These are phyloP conservation scores for Euborellia annulipes DNA, from an alignment of 1,140 invertebrate species.

Conservation along the genomic window DNA sequence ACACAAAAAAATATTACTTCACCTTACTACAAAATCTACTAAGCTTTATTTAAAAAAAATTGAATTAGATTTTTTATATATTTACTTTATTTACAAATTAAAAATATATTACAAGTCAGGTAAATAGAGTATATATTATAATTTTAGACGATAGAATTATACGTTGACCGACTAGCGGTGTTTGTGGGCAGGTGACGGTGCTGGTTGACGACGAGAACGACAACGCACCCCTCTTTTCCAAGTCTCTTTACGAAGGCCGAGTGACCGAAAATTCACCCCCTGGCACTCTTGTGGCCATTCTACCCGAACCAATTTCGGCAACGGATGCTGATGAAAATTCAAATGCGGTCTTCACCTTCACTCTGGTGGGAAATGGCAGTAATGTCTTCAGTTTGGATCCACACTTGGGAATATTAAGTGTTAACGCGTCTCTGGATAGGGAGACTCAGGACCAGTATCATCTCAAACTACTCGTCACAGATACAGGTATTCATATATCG, in stretches of 20 bases:
- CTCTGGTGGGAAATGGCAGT: constrained; percentile 53
- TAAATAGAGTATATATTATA: too few species aligned
- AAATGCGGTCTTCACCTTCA: constrained; percentile 60
- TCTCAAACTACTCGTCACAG: constrained; percentile 54
- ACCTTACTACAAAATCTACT: too few species aligned
- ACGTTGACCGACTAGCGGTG: constrained; percentile 11
- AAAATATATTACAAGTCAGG: too few species aligned
- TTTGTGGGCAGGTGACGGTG: constrained; percentile 40
- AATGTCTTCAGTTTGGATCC: constrained; percentile 60
- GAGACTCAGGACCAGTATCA: constrained; percentile 53
- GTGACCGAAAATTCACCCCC: constrained; percentile 61
- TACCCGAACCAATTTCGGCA: constrained; percentile 43
- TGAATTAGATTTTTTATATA: too few species aligned
- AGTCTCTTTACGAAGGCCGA: constrained; percentile 51
- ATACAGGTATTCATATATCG: constrained; percentile 42
- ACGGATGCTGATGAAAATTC: constrained; percentile 60
- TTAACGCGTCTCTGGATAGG: constrained; percentile 43
- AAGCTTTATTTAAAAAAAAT: too few species aligned
- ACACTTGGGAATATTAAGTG: constrained; percentile 44
- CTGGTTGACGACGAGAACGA: constrained; percentile 81
- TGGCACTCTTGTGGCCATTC: constrained; percentile 53
- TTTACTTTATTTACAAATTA: too few species aligned
- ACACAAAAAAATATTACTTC: too few species aligned
- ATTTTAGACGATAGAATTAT: too few species aligned
- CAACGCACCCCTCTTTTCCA: constrained; percentile 68